These are phyloP conservation scores for Noctua fimbriata DNA, from an alignment of 2,888 invertebrate species.

Conservation along the genomic window DNA sequence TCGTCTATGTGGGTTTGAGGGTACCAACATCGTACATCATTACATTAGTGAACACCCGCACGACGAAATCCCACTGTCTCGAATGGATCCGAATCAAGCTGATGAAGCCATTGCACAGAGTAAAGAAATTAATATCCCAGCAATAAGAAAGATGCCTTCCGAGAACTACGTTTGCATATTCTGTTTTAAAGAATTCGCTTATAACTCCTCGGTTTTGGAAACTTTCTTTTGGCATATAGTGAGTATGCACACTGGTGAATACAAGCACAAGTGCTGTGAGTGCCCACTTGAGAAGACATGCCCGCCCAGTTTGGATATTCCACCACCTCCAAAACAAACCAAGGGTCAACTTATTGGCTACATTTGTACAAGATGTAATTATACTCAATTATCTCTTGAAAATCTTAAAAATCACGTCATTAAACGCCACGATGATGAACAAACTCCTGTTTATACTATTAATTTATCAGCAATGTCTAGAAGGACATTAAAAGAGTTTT, in stretches of 20 bases:
- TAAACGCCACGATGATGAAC: slow-evolving; percentile 87
- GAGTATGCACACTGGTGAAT: slow-evolving; percentile 94
- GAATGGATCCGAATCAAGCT: slow-evolving; percentile 89
- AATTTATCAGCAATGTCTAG: slow-evolving; percentile 81
- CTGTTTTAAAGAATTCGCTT: slow-evolving; percentile 82
- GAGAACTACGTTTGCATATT: slow-evolving; percentile 84
- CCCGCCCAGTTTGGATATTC: slow-evolving; percentile 82
- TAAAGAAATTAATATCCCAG: slow-evolving; percentile 80
- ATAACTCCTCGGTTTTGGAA: slow-evolving; percentile 77
- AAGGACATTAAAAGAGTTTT: slow-evolving; percentile 71
- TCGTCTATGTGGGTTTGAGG: slow-evolving; percentile 90
- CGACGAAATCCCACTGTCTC: slow-evolving; percentile 92
- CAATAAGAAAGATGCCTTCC: slow-evolving; percentile 78
- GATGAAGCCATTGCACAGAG: slow-evolving; percentile 90
- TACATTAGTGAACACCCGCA: slow-evolving; percentile 92
- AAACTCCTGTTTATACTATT: slow-evolving; percentile 85
- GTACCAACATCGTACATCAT: slow-evolving; percentile 92
- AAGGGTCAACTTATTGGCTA: slow-evolving; percentile 89
- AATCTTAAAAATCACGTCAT: slow-evolving; percentile 92
- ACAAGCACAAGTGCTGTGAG: slow-evolving; percentile 91
- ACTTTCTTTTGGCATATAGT: slow-evolving; percentile 93
- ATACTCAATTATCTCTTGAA: slow-evolving; percentile 91
- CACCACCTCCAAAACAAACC: slow-evolving; percentile 82
- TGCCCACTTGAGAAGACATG: slow-evolving; percentile 86
- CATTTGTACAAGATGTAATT: slow-evolving; percentile 94